Conservation (phyloP, 2,113 vertebrate species). For the Oryzias curvinotus region DNA sequence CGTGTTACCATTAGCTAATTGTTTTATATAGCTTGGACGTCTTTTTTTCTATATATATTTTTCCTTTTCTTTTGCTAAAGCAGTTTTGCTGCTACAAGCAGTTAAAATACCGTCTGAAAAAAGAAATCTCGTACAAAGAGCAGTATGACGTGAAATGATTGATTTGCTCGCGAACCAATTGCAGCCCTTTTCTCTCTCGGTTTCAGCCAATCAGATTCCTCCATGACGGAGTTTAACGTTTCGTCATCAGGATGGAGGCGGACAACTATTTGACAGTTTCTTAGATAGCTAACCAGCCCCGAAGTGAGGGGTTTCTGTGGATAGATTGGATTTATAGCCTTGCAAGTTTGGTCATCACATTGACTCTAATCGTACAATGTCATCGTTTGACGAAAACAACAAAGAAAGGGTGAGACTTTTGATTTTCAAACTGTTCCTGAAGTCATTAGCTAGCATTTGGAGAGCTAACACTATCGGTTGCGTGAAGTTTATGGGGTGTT, state of each 20-base stretch:
- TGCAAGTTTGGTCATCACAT: conserved; percentile 16
- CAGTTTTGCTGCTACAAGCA: no score
- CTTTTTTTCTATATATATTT: background rate
- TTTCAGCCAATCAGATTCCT: conserved; percentile 28
- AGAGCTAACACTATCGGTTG: conserved; percentile 35
- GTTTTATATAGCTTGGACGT: background rate
- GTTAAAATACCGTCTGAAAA: background rate
- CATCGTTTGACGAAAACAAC: conserved; percentile 68
- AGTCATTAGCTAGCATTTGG: background rate
- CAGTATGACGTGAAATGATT: background rate
- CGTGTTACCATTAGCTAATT: background rate
- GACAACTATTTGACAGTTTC: conserved; percentile 66
- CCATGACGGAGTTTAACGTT: conserved; percentile 34
- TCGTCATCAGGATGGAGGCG: conserved; percentile 17
- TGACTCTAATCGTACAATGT: conserved; percentile 58
- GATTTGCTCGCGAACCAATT: conserved; percentile 25
- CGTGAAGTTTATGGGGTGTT: conserved; percentile 26
- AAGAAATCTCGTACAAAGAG: background rate
- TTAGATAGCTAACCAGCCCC: conserved; percentile 42
- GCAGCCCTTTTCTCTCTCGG: background rate
- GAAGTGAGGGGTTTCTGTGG: conserved; percentile 40
- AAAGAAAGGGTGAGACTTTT: conserved; percentile 70
- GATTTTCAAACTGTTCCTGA: conserved; percentile 1
- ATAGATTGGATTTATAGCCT: conserved; percentile 47
- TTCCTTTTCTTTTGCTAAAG: background rate